Evolutionary conservation across 2,888 invertebrate species (phyloP).

Genomic region (Hylaea fasciaria): DNA sequence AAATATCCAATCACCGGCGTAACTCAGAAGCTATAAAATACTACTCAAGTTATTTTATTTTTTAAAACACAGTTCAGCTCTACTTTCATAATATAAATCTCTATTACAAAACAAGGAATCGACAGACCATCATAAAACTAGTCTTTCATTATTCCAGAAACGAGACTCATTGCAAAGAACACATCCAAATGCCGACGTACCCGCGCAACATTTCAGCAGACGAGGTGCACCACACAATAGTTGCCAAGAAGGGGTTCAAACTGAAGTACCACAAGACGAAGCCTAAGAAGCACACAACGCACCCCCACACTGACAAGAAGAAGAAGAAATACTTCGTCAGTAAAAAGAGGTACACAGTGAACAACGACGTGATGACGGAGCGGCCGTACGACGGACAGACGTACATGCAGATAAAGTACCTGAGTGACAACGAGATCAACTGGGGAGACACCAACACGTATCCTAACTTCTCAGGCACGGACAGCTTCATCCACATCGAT

Average conservation of each 20-base stretch:
- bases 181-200: slow-evolving; percentile 57
- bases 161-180: slow-evolving; percentile 65
- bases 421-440: slow-evolving; percentile 70
- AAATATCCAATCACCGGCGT: too few relatives aligned
- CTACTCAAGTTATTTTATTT: too few relatives aligned
- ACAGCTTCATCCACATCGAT: slow-evolving; percentile 94
- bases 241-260: slow-evolving; percentile 74
- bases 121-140: background rate
- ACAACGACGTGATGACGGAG: slow-evolving; percentile 64
- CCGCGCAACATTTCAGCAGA: slow-evolving; percentile 62
- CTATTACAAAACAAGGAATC: too few relatives aligned
- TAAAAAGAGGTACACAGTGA: slow-evolving; percentile 59
- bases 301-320: slow-evolving; percentile 60
- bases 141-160: slow-evolving; percentile 52
- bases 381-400: slow-evolving; percentile 73
- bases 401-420: slow-evolving; percentile 81
- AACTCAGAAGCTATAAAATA: too few relatives aligned
- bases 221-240: slow-evolving; percentile 69
- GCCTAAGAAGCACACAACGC: slow-evolving; percentile 62
- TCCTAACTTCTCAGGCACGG: slow-evolving; percentile 93
- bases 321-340: slow-evolving; percentile 66
- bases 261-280: slow-evolving; percentile 66
- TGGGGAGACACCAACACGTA: slow-evolving; percentile 77
- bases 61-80: too few relatives aligned
- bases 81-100: too few relatives aligned